Evolutionary conservation across 2,797 vertebrate species (phyloP).

Genomic region (Liasis olivaceus): DNA sequence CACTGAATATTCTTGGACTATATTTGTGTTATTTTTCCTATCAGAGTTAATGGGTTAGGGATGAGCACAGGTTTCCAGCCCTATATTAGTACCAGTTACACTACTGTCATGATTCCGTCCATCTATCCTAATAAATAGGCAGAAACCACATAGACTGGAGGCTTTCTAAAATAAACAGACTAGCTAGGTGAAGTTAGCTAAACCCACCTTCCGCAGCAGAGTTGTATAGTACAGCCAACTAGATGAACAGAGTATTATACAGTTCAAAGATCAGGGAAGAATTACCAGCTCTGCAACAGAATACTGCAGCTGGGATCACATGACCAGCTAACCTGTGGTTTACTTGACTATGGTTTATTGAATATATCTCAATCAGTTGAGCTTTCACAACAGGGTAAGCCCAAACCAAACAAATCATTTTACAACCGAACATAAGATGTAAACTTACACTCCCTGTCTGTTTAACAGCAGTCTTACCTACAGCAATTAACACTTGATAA

Average conservation of each 20-base stretch:
- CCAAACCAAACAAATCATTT: not conserved
- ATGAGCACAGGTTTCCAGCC: not conserved
- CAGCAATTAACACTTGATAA: conserved; percentile 6
- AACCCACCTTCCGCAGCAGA: not conserved
- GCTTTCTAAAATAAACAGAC: not conserved
- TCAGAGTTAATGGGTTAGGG: not conserved
- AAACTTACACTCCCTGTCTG: not conserved
- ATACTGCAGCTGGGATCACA: not conserved
- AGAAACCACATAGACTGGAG: not conserved
- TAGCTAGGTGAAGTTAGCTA: not conserved
- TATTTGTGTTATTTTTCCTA: not conserved
- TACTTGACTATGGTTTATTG: not conserved
- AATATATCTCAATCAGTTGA: not conserved
- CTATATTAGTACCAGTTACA: not conserved
- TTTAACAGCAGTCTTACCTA: not conserved
- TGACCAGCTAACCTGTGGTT: not conserved
- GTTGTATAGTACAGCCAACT: not conserved
- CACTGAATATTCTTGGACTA: not conserved
- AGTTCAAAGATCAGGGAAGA: not conserved
- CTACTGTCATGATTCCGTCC: not conserved
- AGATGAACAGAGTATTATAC: not conserved
- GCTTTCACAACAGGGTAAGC: not conserved
- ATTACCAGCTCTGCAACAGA: not conserved
- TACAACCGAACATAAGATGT: not conserved
- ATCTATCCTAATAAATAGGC: not conserved